A percentile compares a stretch with the other conserved stretches of the same genome.
Evolutionary conservation across 1,140 invertebrate genomes (phyloP).

Genomic region (Brachionus rubens): DNA sequence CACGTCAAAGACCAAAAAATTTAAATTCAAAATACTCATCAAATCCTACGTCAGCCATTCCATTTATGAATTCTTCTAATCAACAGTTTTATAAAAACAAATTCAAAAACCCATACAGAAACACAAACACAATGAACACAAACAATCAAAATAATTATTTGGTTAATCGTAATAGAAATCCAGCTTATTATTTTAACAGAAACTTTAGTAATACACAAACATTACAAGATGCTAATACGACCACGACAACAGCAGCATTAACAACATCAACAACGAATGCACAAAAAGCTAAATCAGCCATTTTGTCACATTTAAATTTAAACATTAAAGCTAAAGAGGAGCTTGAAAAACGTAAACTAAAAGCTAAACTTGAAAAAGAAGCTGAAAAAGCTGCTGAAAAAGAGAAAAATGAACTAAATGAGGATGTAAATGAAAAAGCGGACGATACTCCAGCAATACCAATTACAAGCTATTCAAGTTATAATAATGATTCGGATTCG

Average conservation of each 20-base stretch:
- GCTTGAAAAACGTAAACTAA: slow-evolving; percentile 26
- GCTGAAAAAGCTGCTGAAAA: slow-evolving; percentile 31
- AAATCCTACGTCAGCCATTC: slow-evolving; percentile 1
- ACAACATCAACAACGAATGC: neutral
- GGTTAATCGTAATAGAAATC: neutral
- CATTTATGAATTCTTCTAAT: slow-evolving; percentile 1
- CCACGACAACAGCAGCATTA: neutral
- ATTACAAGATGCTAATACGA: neutral
- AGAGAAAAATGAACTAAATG: neutral
- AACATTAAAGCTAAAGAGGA: slow-evolving; percentile 36
- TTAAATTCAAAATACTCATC: neutral
- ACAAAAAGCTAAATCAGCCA: neutral
- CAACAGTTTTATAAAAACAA: neutral
- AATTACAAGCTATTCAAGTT: slow-evolving; percentile 32
- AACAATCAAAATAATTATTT: no score
- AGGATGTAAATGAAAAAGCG: neutral
- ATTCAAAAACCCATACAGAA: neutral
- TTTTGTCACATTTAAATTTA: slow-evolving; percentile 36
- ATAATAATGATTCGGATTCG: neutral
- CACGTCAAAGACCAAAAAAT: neutral
- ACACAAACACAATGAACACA: no score
- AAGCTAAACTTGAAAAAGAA: slow-evolving; percentile 32
- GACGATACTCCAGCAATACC: slow-evolving; percentile 37
- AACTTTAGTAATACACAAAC: no score
- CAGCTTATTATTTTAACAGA: neutral